Evolutionary conservation across 1,140 invertebrate genomes (phyloP).

Genomic region (Heliconius hewitsoni): DNA sequence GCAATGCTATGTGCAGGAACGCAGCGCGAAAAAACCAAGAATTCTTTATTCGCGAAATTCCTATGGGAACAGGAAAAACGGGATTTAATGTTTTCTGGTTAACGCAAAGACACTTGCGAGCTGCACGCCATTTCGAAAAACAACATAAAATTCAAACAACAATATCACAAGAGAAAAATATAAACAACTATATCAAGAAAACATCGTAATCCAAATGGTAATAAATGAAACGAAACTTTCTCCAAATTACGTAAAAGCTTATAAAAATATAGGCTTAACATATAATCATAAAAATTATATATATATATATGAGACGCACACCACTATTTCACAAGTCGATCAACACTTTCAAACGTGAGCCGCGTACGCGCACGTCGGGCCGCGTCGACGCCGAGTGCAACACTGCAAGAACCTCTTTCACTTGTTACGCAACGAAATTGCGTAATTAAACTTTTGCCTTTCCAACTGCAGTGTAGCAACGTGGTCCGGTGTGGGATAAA

Average conservation of each 20-base stretch:
- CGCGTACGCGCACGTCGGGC: conserved; percentile 44
- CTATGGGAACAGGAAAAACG: no score
- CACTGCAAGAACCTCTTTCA: conserved; percentile 70
- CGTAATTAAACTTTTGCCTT: conserved; percentile 63
- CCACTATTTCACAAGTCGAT: conserved; percentile 28
- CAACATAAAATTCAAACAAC: background rate
- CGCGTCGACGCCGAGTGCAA: conserved; percentile 52
- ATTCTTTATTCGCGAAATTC: no score
- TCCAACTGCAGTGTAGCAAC: conserved; percentile 55
- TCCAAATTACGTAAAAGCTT: background rate
- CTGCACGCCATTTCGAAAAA: background rate
- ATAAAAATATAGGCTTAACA: background rate
- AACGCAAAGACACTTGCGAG: no score
- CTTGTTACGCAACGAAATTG: conserved; percentile 69
- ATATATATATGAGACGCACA: conserved; percentile 23
- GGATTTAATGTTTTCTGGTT: no score
- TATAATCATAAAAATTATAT: background rate
- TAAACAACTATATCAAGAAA: background rate
- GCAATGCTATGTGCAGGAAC: no score
- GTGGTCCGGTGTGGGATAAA: background rate
- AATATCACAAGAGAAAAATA: background rate
- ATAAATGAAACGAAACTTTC: background rate
- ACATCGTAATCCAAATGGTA: no score
- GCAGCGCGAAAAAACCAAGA: no score
- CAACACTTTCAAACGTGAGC: background rate